Conservation (phyloP, 2,888 invertebrate species). For the Allygus modestus region DNA sequence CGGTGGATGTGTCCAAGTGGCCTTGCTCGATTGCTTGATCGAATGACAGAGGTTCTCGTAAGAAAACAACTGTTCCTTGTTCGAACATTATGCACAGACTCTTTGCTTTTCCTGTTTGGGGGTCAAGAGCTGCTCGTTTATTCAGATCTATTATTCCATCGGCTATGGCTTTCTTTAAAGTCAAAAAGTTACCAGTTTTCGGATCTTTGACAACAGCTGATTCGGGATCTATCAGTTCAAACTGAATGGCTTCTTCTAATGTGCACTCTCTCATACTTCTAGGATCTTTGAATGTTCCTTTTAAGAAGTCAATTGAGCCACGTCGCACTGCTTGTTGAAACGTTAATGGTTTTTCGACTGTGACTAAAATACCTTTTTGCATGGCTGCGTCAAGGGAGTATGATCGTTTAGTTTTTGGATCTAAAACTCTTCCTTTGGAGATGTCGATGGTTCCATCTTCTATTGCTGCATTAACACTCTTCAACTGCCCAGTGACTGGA, state of each 20-base stretch:
- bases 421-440: conserved; percentile 85
- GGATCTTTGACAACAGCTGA: conserved; percentile 89
- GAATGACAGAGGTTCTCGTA: conserved; percentile 87
- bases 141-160: conserved; percentile 83
- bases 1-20: conserved; percentile 83
- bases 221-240: conserved; percentile 87
- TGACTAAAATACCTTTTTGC: conserved; percentile 86
- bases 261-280: conserved; percentile 82
- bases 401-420: conserved; percentile 86
- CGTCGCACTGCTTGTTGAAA: conserved; percentile 74
- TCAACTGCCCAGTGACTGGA: conserved; percentile 82
- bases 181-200: conserved; percentile 85
- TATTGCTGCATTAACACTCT: conserved; percentile 85
- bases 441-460: conserved; percentile 89
- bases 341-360: conserved; percentile 84
- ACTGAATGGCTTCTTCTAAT: conserved; percentile 89
- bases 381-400: conserved; percentile 89
- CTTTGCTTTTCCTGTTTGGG: conserved; percentile 80
- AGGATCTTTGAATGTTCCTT: conserved; percentile 73
- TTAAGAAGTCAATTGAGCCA: conserved; percentile 72
- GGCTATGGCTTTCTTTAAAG: conserved; percentile 81
- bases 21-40: conserved; percentile 88
- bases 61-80: conserved; percentile 84
- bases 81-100: conserved; percentile 87
- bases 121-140: conserved; percentile 85